A percentile compares a stretch with the other conserved stretches of the same genome.
phyloP scores from a whole-genome alignment of 2,888 invertebrate genomes.

The Heliconius ethilla region DNA sequence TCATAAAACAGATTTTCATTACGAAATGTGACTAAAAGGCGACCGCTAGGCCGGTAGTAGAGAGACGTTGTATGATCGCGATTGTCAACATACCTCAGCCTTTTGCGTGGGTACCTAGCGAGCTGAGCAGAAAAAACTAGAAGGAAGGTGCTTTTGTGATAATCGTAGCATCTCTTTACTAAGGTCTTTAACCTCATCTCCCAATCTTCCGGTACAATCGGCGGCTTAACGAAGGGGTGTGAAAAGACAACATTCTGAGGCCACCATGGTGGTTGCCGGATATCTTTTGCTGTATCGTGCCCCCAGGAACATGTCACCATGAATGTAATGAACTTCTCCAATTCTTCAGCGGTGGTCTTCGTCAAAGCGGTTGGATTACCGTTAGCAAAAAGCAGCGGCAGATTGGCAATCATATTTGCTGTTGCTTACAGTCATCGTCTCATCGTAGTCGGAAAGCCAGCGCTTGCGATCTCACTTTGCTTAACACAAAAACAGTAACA shows the following conservation, averaged over 20 bases:
- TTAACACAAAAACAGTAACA: conserved; percentile 65
- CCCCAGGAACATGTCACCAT: conserved; percentile 89
- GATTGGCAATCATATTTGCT: conserved; percentile 86
- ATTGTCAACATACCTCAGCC: conserved; percentile 86
- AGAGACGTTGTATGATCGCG: conserved; percentile 88
- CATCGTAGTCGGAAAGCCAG: conserved; percentile 71
- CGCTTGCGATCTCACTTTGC: conserved; percentile 69
- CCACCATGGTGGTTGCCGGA: conserved; percentile 87
- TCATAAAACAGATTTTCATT: conserved; percentile 87
- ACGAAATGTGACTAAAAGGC: conserved; percentile 87
- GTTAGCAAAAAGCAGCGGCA: conserved; percentile 86
- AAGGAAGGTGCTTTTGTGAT: conserved; percentile 87
- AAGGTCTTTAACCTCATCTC: conserved; percentile 83
- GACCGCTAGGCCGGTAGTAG: conserved; percentile 84
- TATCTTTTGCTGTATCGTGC: conserved; percentile 81
- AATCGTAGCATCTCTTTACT: conserved; percentile 86
- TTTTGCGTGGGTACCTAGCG: conserved; percentile 83
- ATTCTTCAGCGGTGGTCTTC: conserved; percentile 82
- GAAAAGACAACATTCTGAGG: conserved; percentile 84
- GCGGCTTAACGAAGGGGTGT: conserved; percentile 84
- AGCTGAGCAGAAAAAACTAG: conserved; percentile 87
- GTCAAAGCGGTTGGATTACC: conserved; percentile 86
- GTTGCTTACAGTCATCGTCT: conserved; percentile 77
- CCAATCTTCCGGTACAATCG: conserved; percentile 78
- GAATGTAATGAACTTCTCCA: conserved; percentile 87